Base-by-base conservation (phyloP, 2,113 vertebrate species). In the Tiliqua scincoides region DNA sequence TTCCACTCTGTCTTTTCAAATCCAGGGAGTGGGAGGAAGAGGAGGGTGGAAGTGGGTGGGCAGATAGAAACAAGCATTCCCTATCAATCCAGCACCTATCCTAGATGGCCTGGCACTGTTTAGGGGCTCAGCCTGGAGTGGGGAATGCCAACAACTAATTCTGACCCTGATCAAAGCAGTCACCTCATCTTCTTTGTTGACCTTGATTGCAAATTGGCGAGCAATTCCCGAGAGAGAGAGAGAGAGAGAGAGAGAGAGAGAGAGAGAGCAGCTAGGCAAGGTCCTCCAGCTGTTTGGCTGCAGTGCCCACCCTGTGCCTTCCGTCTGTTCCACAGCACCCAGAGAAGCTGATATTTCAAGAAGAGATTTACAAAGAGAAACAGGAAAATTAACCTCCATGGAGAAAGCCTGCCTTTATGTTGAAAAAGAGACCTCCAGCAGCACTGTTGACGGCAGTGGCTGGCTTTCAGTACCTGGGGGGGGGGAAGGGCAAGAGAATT, bases 301-400 rank as follows among this genome's bases (percentile, higher is more conserved):
- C 61, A 25, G 15, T 1, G 43, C 6, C 35, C 43, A 23, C 5
- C 12, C 17, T 40, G 70, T 54, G 23, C 6, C 32, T 68, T 43
- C 85, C 20, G 30, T 68, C 61, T 68, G 48, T 67, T 82, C 54
- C 30, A 23, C 12, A 12, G 25, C 9, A 1, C 62, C 23, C 6
- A 17, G 87, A 63, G 14, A 89, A 10, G 0, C 21, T 76, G n/a
- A 27, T 40, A 21, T 68, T 87, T 82, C 20, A 87, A 59, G 7
- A 84, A 14, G 2, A 30, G 35, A 30, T 61, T 79, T 71, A 63
- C 70, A 4, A 85, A 81, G 40, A 90, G 40, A 87, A 91, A 30
- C 12, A 70, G 68, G 65, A 86, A 81, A 59, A 85, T 65, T 52
- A 70, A 1, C 17, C 71, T 90, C 59, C 43, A n/a, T 25, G 65